A percentile compares a stretch with the other conserved stretches of the same genome.
phyloP scores from a whole-genome alignment of 2,888 invertebrate species.

The Pachymerium ferrugineum region DNA sequence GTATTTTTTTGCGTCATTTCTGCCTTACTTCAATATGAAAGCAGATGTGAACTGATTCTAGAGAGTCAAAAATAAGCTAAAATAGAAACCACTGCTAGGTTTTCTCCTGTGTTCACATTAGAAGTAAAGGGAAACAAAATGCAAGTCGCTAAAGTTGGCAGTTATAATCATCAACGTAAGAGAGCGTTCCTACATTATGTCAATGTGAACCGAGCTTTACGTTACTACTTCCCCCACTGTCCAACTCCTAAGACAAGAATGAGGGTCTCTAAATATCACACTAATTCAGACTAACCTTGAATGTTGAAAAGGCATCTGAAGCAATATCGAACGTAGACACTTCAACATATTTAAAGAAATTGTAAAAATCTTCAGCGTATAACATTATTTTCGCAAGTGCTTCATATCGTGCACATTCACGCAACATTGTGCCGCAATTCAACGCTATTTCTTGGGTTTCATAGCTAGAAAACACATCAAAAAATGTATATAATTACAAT shows the following conservation, averaged over 20 bases:
- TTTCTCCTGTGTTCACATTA: background rate
- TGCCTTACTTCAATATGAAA: no score
- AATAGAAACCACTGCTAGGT: background rate
- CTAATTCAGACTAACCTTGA: slow-evolving; percentile 72
- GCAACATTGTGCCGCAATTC: slow-evolving; percentile 97
- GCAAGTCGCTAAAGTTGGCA: no score
- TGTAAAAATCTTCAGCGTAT: slow-evolving; percentile 96
- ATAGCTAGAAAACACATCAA: slow-evolving; percentile 60
- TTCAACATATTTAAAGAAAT: slow-evolving; percentile 99
- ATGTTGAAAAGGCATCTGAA: slow-evolving; percentile 99
- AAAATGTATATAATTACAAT: background rate
- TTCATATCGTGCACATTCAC: slow-evolving; percentile 97
- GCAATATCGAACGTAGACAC: slow-evolving; percentile 99
- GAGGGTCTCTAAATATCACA: no score
- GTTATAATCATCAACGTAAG: no score
- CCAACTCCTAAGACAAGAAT: no score
- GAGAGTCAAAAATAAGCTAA: background rate
- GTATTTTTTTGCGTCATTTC: no score
- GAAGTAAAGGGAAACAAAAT: no score
- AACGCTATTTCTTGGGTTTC: slow-evolving; percentile 98
- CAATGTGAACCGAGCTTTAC: no score
- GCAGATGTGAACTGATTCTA: no score
- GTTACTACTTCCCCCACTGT: no score
- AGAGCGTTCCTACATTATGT: no score
- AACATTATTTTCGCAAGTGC: slow-evolving; percentile 97